Conservation (phyloP, 2,888 invertebrate species). For the Ectemnius lituratus region DNA sequence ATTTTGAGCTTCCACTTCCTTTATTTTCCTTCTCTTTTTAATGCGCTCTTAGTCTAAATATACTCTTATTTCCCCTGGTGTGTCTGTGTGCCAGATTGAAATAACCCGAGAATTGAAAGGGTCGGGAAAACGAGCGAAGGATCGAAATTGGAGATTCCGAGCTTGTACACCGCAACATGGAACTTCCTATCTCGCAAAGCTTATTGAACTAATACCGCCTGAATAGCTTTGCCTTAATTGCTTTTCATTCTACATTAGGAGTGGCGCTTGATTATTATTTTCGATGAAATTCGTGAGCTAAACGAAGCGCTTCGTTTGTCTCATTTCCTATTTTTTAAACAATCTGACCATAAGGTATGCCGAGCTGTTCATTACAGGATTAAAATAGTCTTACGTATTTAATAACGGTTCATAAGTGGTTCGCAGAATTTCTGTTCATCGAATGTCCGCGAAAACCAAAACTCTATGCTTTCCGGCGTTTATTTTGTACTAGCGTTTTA, state of each 20-base stretch:
- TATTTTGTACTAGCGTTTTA: neutral
- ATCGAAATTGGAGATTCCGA: slow-evolving; percentile 28
- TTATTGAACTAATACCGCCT: slow-evolving; percentile 29
- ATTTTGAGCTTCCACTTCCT: slow-evolving; percentile 38
- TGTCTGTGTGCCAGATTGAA: slow-evolving; percentile 25
- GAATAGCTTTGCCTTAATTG: slow-evolving; percentile 32
- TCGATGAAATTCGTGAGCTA: slow-evolving; percentile 15
- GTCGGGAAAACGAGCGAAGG: slow-evolving; percentile 35
- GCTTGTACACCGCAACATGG: slow-evolving; percentile 28
- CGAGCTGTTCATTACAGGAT: too few relatives aligned
- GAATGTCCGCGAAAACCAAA: too few relatives aligned
- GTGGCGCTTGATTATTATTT: slow-evolving; percentile 19
- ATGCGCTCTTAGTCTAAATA: slow-evolving; percentile 28
- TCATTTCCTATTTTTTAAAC: neutral
- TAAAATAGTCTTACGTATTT: too few relatives aligned
- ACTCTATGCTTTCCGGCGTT: neutral
- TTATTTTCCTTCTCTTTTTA: slow-evolving; percentile 42
- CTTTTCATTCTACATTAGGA: slow-evolving; percentile 25
- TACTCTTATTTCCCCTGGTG: slow-evolving; percentile 38
- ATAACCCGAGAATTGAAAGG: slow-evolving; percentile 36
- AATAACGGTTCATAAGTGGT: too few relatives aligned
- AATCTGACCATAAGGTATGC: neutral
- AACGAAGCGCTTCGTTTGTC: slow-evolving; percentile 14
- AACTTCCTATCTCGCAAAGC: slow-evolving; percentile 26
- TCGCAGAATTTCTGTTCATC: too few relatives aligned